These are phyloP conservation scores for Rhinolophus ferrumequinum DNA, from an alignment of 2,113 vertebrate genomes.

Conservation along the genomic window DNA sequence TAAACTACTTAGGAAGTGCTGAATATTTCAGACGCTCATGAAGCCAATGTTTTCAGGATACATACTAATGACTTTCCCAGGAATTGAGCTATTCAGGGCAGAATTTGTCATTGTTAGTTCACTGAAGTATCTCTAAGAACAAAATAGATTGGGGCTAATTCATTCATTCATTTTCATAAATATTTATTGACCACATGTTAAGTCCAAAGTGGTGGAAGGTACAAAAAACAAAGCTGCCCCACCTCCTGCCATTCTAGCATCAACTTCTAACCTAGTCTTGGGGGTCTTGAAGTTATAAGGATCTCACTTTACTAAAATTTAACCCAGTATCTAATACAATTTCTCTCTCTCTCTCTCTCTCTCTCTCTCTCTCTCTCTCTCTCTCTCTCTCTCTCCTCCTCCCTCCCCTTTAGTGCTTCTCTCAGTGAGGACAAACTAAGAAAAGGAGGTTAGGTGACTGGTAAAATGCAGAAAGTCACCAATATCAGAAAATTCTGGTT, in stretches of 20 bases:
- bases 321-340: neutral
- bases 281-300: neutral
- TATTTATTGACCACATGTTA: neutral
- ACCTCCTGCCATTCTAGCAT: neutral
- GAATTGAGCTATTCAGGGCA: neutral
- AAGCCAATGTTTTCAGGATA: neutral
- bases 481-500: neutral
- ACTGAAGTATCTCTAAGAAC: conserved; percentile 3
- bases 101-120: neutral
- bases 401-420: neutral
- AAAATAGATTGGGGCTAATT: neutral
- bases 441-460: neutral
- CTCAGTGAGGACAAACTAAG: neutral
- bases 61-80: conserved; percentile 23
- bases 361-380: too few relatives aligned
- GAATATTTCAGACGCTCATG: neutral
- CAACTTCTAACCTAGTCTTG: neutral
- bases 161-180: conserved; percentile 18
- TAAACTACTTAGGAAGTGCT: neutral
- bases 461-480: neutral
- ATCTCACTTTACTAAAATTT: neutral
- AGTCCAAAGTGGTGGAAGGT: neutral
- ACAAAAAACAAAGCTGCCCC: neutral
- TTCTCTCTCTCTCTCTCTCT: fast-evolving
- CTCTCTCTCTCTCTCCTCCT: neutral